Evolutionary conservation across 92 coral and sea anemone genomes (phyloP).

Genomic region (Ricordea florida): DNA sequence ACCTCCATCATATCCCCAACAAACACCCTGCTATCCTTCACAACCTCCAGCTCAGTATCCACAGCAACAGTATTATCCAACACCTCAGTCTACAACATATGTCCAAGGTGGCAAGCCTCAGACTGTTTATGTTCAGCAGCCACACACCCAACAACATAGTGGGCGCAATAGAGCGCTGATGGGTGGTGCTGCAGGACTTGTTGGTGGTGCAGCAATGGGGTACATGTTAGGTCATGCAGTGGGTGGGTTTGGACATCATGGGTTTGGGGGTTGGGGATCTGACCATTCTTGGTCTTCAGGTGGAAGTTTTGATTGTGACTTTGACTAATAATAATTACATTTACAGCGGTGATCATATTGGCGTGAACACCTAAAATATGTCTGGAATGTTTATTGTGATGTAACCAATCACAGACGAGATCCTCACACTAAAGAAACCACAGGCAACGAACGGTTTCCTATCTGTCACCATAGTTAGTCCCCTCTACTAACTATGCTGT

Average conservation of each 20-base stretch:
- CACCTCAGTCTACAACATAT: slow-evolving; percentile 56
- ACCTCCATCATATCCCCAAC: slow-evolving; percentile 56
- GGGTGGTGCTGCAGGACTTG: slow-evolving; percentile 98
- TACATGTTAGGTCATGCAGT: slow-evolving; percentile 91
- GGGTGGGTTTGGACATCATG: slow-evolving; percentile 87
- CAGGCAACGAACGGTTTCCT: too few species aligned
- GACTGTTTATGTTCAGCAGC: slow-evolving; percentile 81
- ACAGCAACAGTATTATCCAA: slow-evolving; percentile 64
- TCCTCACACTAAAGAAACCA: too few species aligned
- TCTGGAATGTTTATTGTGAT: too few species aligned
- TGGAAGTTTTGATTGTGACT: slow-evolving; percentile 94
- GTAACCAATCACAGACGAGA: too few species aligned
- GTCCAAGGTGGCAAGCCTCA: slow-evolving; percentile 78
- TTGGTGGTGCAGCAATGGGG: slow-evolving; percentile 96
- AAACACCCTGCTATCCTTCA: slow-evolving; percentile 53
- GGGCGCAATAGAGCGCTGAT: slow-evolving; percentile 65
- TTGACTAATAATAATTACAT: too few species aligned
- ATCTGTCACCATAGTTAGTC: too few species aligned
- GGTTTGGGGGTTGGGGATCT: slow-evolving; percentile 88
- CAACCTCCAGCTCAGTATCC: slow-evolving; percentile 85
- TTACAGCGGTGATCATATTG: too few species aligned
- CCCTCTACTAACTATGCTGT: too few species aligned
- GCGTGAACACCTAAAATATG: too few species aligned
- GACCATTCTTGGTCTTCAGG: slow-evolving; percentile 94
- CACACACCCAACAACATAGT: slow-evolving; percentile 20